A percentile compares a stretch with the other conserved stretches of the same genome.
These are phyloP conservation scores for Crax fasciolata DNA, from an alignment of 2,797 vertebrate genomes.

Conservation along the genomic window DNA sequence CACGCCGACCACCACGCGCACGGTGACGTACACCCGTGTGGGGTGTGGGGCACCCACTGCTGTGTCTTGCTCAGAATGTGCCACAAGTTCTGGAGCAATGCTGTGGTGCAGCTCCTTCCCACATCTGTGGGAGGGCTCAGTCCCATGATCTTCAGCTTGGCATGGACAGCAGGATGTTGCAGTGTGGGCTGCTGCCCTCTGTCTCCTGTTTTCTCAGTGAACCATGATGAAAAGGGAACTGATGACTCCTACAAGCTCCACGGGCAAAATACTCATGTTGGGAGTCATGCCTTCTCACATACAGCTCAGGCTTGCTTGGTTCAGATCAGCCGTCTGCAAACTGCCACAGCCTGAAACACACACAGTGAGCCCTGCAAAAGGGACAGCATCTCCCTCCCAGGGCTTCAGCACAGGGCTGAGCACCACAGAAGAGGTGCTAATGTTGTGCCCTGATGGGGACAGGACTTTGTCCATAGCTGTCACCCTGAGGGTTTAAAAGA, in stretches of 20 bases:
- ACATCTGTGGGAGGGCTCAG: not conserved
- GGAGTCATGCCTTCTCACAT: not conserved
- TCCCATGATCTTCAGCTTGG: not conserved
- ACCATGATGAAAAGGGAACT: not conserved
- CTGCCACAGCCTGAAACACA: not conserved
- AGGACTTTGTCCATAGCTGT: not conserved
- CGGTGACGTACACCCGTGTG: not conserved
- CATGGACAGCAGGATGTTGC: rapidly evolving
- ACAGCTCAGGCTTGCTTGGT: not conserved
- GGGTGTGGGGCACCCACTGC: not conserved
- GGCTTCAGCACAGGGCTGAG: not conserved
- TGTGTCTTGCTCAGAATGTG: not conserved
- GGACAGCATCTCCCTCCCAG: rapidly evolving
- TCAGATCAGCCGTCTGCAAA: not conserved
- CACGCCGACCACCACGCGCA: not conserved
- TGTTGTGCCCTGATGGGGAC: rapidly evolving
- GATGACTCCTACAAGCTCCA: not conserved
- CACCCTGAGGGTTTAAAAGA: not conserved
- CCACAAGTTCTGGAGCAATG: not conserved
- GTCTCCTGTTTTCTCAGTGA: not conserved
- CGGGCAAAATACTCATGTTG: not conserved
- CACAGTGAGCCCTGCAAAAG: rapidly evolving
- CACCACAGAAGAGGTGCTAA: rapidly evolving
- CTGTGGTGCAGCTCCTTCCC: not conserved
- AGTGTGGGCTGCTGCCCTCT: too few relatives aligned